These are phyloP conservation scores for Zapornia atra DNA, from an alignment of 2,113 vertebrate species.

Conservation along the genomic window DNA sequence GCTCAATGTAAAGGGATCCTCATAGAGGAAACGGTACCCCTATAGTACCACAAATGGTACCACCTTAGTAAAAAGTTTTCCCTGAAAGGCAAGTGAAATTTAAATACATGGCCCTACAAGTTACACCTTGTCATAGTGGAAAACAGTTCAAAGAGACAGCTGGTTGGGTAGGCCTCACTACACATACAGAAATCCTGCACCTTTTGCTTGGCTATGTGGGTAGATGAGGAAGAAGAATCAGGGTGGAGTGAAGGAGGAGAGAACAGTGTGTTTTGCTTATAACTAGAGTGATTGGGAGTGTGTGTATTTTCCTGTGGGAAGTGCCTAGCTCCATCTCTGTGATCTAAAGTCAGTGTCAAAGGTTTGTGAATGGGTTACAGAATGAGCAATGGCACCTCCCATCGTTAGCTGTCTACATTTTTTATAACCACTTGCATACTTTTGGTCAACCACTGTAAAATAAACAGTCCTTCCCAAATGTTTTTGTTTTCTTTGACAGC, in stretches of 20 bases:
- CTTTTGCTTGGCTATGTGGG: not conserved
- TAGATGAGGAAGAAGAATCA: not conserved
- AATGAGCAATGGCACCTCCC: constrained; percentile 76
- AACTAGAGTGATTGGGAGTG: not conserved
- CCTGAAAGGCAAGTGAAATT: not conserved
- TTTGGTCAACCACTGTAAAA: constrained; percentile 87
- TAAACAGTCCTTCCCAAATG: constrained; percentile 84
- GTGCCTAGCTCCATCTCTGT: constrained; percentile 8
- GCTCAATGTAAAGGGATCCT: not conserved
- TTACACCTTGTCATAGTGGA: not conserved
- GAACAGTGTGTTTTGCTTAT: not conserved
- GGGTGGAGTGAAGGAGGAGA: not conserved
- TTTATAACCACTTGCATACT: constrained; percentile 82
- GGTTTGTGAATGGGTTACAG: constrained; percentile 77
- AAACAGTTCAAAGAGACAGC: not conserved
- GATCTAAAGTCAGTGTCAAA: constrained; percentile 60
- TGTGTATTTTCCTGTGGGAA: constrained; percentile 33
- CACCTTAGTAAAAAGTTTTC: not conserved
- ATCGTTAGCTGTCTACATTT: constrained; percentile 79
- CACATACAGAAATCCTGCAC: not conserved
- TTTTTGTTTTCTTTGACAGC: constrained; percentile 84
- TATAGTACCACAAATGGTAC: not conserved
- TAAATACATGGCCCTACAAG: not conserved
- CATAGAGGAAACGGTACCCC: not conserved
- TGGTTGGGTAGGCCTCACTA: not conserved